These are phyloP conservation scores for Syritta pipiens DNA, from an alignment of 2,888 invertebrate species.

Conservation along the genomic window DNA sequence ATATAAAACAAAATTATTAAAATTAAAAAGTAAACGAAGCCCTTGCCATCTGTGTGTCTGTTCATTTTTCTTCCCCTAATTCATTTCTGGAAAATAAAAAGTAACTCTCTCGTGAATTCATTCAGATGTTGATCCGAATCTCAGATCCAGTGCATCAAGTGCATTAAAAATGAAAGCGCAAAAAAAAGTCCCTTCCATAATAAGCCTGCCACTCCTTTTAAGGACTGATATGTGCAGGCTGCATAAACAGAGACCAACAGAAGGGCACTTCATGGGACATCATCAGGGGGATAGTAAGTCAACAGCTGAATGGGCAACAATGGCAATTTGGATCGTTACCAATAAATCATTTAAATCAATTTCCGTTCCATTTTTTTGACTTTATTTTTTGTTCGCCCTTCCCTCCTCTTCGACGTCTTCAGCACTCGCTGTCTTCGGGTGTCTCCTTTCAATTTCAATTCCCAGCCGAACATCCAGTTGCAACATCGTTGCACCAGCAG, in stretches of 20 bases:
- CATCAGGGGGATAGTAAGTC: background rate
- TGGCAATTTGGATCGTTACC: slow-evolving; percentile 69
- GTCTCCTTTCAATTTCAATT: slow-evolving; percentile 43
- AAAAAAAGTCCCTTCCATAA: slow-evolving; percentile 31
- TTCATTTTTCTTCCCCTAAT: too few species aligned
- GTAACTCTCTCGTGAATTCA: slow-evolving; percentile 63
- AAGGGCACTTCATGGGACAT: slow-evolving; percentile 34
- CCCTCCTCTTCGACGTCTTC: background rate
- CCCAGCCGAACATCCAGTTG: slow-evolving; percentile 41
- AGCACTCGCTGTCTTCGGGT: background rate
- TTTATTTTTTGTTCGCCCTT: slow-evolving; percentile 20
- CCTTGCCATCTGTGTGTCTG: slow-evolving; percentile 20
- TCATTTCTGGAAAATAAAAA: too few species aligned
- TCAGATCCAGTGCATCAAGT: slow-evolving; percentile 45
- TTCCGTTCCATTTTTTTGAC: slow-evolving; percentile 74
- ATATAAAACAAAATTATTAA: slow-evolving; percentile 61
- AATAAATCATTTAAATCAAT: slow-evolving; percentile 78
- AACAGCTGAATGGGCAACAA: slow-evolving; percentile 60
- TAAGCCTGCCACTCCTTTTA: slow-evolving; percentile 49
- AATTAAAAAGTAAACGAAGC: slow-evolving; percentile 21
- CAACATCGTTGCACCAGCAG: slow-evolving; percentile 41
- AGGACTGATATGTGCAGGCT: slow-evolving; percentile 29
- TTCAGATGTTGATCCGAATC: slow-evolving; percentile 42
- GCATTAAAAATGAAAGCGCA: slow-evolving; percentile 27
- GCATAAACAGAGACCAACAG: slow-evolving; percentile 32